These are phyloP conservation scores for Amphilophus citrinellus DNA, from an alignment of 2,113 vertebrate genomes.

Conservation along the genomic window DNA sequence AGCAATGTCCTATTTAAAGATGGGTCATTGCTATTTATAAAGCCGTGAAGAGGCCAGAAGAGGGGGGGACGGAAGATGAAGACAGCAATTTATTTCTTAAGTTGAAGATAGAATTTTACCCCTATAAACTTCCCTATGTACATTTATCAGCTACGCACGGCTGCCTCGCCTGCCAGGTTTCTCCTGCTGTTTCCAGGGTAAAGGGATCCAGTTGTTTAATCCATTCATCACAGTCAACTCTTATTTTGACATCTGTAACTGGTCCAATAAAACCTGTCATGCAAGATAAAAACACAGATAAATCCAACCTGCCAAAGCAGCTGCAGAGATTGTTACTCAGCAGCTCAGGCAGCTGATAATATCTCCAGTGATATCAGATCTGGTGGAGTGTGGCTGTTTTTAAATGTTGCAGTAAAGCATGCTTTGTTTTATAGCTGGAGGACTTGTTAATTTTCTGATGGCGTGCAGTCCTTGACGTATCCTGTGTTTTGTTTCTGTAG, in stretches of 20 bases:
- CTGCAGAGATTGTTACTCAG: neutral
- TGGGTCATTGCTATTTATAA: conserved; percentile 67
- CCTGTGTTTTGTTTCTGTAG: conserved; percentile 43
- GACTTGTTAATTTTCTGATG: conserved; percentile 24
- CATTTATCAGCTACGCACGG: neutral
- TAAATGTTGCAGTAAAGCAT: neutral
- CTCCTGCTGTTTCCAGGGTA: conserved; percentile 24
- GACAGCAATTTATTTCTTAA: neutral
- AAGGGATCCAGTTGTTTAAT: neutral
- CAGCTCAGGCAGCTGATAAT: neutral
- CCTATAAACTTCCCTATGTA: too few relatives aligned
- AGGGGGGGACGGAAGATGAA: neutral
- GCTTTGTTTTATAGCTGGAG: conserved; percentile 14
- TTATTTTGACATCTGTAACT: conserved; percentile 49
- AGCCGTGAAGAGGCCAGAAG: conserved; percentile 12
- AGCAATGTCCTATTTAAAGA: conserved; percentile 78
- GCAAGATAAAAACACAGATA: conserved; percentile 38
- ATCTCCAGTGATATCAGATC: conserved; percentile 1
- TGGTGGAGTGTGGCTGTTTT: neutral
- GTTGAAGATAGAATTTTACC: neutral
- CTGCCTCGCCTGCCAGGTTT: neutral
- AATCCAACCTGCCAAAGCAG: conserved; percentile 32
- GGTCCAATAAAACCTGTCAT: conserved; percentile 17
- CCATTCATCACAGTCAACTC: conserved; percentile 44
- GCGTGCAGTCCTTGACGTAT: conserved; percentile 8